Conservation (phyloP, 1,140 invertebrate species). For the Vollenhovia emeryi region DNA sequence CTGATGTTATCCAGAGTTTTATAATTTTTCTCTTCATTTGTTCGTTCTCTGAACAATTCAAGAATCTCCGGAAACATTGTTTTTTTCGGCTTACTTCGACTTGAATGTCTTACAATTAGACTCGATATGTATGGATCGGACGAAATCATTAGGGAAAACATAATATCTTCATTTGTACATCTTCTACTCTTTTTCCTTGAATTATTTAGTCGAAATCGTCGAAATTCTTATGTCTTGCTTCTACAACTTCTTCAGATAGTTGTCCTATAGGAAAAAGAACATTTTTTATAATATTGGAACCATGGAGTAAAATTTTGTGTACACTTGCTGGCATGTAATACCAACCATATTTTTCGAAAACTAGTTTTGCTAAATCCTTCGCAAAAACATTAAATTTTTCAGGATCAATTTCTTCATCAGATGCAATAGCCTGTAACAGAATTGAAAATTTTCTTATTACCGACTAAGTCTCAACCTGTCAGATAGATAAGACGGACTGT, state of each 20-base stretch:
- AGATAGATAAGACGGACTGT: no score
- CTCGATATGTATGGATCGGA: conserved; percentile 7
- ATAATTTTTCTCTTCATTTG: background rate
- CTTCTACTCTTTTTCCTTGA: background rate
- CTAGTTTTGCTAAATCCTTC: background rate
- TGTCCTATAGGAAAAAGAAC: background rate
- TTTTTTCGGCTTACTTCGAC: background rate
- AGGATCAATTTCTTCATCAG: background rate
- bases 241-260: background rate
- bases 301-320: background rate
- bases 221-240: conserved; percentile 7
- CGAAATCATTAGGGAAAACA: background rate
- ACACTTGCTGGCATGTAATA: background rate
- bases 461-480: no score
- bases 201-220: background rate
- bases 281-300: background rate
- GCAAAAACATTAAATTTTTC: background rate
- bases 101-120: background rate
- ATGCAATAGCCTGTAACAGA: background rate
- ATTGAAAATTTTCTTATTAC: background rate
- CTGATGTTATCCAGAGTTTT: background rate
- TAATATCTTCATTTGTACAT: conserved; percentile 12
- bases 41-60: background rate
- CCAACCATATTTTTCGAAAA: background rate
- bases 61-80: background rate